Evolutionary conservation across 2,797 vertebrate genomes (phyloP).

Genomic region (Galago senegalensis): DNA sequence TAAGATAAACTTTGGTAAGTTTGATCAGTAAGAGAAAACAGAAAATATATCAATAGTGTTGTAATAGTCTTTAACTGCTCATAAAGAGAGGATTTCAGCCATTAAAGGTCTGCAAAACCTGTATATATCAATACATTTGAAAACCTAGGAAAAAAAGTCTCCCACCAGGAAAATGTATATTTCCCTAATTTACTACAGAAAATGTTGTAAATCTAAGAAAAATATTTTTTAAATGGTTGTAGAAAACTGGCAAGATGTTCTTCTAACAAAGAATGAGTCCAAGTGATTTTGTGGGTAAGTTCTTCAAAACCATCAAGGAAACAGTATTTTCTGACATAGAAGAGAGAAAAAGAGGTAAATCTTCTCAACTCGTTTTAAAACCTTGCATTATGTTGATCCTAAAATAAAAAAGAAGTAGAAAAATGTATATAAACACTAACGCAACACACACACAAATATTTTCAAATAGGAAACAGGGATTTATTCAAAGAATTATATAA

Average conservation of each 20-base stretch:
- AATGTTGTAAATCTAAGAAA: background rate
- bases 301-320: background rate
- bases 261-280: background rate
- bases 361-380: slow-evolving; percentile 15
- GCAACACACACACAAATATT: background rate
- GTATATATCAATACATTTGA: background rate
- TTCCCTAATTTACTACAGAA: background rate
- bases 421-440: background rate
- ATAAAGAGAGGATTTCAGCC: background rate
- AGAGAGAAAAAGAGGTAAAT: background rate
- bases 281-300: background rate
- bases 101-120: slow-evolving; percentile 1
- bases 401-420: background rate
- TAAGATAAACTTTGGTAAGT: background rate
- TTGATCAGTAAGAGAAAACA: background rate
- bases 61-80: background rate
- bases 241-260: background rate
- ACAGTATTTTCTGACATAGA: background rate
- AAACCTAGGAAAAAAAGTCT: background rate
- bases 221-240: background rate
- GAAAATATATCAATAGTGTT: background rate
- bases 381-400: background rate
- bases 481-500: background rate
- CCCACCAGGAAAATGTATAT: background rate
- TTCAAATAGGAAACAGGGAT: background rate